Conservation (phyloP, 2,888 invertebrate species). For the Anodontia alba region DNA sequence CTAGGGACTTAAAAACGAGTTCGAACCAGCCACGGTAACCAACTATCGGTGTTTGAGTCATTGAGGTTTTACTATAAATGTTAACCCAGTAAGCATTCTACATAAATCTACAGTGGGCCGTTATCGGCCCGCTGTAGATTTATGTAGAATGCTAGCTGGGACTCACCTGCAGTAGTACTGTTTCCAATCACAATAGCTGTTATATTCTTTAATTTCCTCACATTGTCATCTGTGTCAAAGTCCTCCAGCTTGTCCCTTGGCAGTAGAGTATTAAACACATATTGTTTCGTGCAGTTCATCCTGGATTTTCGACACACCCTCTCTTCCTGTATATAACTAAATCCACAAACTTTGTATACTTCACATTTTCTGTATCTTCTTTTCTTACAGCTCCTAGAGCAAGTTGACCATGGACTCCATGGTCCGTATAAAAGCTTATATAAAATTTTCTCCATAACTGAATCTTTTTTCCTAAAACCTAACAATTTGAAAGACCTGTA, state of each 20-base stretch:
- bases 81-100: no score
- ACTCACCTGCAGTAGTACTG: not conserved
- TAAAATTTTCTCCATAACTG: constrained; percentile 75
- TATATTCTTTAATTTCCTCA: constrained; percentile 27
- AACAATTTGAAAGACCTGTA: constrained; percentile 67
- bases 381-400: constrained; percentile 92
- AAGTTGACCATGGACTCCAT: constrained; percentile 94
- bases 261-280: constrained; percentile 45
- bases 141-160: no score
- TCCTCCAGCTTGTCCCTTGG: constrained; percentile 5
- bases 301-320: constrained; percentile 94
- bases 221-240: constrained; percentile 26
- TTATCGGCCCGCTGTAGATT: no score
- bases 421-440: constrained; percentile 83
- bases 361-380: constrained; percentile 91
- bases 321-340: constrained; percentile 91
- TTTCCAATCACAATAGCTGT: constrained; percentile 15
- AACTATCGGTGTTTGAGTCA: no score
- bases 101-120: no score
- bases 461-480: constrained; percentile 69
- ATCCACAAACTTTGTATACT: constrained; percentile 90
- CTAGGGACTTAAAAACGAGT: no score
- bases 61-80: no score
- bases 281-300: constrained; percentile 90
- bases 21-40: no score